phyloP scores from a whole-genome alignment of 2,113 vertebrate species.

The Osmerus eperlanus region DNA sequence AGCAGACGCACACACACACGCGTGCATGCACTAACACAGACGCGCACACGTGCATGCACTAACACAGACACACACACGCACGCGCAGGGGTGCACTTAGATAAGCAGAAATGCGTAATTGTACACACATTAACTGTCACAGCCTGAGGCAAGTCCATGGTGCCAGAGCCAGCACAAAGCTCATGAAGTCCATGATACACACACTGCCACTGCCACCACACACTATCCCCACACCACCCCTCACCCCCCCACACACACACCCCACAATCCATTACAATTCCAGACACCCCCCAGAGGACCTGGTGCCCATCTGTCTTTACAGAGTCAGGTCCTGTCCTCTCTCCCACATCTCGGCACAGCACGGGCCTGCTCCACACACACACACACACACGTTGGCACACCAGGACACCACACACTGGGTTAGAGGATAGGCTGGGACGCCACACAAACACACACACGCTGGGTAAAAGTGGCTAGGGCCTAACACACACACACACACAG shows the following conservation, averaged over 20 bases:
- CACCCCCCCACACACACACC: constrained; percentile 22
- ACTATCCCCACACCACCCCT: neutral
- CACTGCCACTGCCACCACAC: neutral
- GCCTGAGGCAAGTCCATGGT: neutral
- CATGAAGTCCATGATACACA: too few species aligned
- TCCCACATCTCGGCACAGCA: neutral
- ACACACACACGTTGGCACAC: neutral
- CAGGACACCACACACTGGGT: neutral
- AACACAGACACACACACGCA: too few species aligned
- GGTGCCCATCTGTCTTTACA: constrained; percentile 47
- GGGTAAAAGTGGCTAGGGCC: too few species aligned
- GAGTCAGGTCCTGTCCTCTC: constrained; percentile 22
- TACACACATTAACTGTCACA: neutral
- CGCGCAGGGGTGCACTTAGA: neutral
- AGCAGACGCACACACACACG: constrained; percentile 4
- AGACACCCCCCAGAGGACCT: constrained; percentile 31
- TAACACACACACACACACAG: neutral
- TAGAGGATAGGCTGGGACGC: constrained; percentile 4
- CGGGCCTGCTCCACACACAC: constrained; percentile 3
- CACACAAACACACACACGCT: neutral
- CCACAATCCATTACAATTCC: constrained; percentile 53
- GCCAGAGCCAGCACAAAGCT: constrained; percentile 15
- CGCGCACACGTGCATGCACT: too few species aligned
- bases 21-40: too few species aligned
- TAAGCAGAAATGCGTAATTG: neutral